A percentile compares a stretch with the other conserved stretches of the same genome.
Conservation (phyloP, 1,140 invertebrate species). For the Lysiphlebus fabarum region DNA sequence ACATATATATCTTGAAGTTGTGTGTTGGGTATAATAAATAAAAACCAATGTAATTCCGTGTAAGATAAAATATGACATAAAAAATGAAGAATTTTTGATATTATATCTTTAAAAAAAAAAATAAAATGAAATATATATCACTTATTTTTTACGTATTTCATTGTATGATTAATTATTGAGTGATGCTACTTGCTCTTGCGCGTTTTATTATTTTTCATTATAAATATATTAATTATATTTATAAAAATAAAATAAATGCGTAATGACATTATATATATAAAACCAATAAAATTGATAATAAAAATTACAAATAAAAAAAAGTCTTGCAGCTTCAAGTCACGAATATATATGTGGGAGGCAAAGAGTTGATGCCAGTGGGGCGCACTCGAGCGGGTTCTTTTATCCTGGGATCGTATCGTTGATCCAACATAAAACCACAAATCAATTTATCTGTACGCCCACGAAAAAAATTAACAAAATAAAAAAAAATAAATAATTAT, state of each 20-base stretch:
- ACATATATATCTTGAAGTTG: too few species aligned
- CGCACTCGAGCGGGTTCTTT: constrained; percentile 14
- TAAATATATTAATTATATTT: background rate
- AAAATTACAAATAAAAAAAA: constrained; percentile 7
- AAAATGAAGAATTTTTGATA: too few species aligned
- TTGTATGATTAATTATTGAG: constrained; percentile 28
- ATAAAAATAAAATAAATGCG: constrained; percentile 2
- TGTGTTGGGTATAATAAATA: too few species aligned
- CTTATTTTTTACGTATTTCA: constrained; percentile 11
- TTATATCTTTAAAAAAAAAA: background rate
- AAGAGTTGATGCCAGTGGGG: constrained; percentile 13
- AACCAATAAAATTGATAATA: constrained; percentile 1
- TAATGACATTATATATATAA: constrained; percentile 10
- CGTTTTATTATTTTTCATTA: constrained; percentile 2
- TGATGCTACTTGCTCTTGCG: constrained; percentile 9
- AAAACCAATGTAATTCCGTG: too few species aligned
- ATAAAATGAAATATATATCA: background rate
- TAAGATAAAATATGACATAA: too few species aligned
- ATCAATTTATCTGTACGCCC: constrained; percentile 36
- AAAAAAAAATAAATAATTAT: constrained; percentile 2
- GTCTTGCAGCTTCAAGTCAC: constrained; percentile 1
- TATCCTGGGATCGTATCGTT: constrained; percentile 18
- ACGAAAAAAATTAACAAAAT: constrained; percentile 24
- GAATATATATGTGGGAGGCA: constrained; percentile 12
- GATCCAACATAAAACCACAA: constrained; percentile 31